phyloP scores from a whole-genome alignment of 1,140 invertebrate genomes.

The Episyrphus balteatus region DNA sequence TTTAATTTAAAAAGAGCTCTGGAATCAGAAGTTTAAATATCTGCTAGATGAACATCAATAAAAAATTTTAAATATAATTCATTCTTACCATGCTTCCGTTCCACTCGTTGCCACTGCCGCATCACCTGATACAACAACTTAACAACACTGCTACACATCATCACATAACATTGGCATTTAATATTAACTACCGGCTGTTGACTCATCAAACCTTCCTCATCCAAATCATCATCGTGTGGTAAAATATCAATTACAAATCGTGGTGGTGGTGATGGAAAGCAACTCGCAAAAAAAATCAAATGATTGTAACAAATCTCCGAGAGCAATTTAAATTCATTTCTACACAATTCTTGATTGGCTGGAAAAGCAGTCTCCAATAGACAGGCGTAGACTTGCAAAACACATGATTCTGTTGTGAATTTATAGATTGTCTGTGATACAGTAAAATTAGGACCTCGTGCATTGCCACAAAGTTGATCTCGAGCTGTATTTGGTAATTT shows the following conservation, averaged over 20 bases:
- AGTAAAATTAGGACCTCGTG: too few species aligned
- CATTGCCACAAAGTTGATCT: too few species aligned
- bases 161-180: constrained; percentile 26
- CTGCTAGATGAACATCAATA: too few species aligned
- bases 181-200: not conserved
- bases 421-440: constrained; percentile 11
- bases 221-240: constrained; percentile 16
- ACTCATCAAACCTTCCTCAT: not conserved
- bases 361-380: constrained; percentile 24
- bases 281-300: constrained; percentile 23
- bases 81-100: constrained; percentile 12
- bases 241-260: constrained; percentile 12
- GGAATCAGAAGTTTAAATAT: too few species aligned
- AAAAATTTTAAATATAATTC: not conserved
- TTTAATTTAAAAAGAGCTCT: too few species aligned
- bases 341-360: constrained; percentile 9
- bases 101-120: constrained; percentile 23
- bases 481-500: too few species aligned
- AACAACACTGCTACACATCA: constrained; percentile 27
- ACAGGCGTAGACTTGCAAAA: constrained; percentile 24
- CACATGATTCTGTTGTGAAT: constrained; percentile 22
- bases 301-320: constrained; percentile 20
- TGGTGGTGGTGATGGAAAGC: constrained; percentile 23
- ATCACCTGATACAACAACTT: constrained; percentile 26
- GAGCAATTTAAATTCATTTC: constrained; percentile 17